Evolutionary conservation across 2,113 vertebrate genomes (phyloP).

Genomic region (Nothocercus nigrocapillus): DNA sequence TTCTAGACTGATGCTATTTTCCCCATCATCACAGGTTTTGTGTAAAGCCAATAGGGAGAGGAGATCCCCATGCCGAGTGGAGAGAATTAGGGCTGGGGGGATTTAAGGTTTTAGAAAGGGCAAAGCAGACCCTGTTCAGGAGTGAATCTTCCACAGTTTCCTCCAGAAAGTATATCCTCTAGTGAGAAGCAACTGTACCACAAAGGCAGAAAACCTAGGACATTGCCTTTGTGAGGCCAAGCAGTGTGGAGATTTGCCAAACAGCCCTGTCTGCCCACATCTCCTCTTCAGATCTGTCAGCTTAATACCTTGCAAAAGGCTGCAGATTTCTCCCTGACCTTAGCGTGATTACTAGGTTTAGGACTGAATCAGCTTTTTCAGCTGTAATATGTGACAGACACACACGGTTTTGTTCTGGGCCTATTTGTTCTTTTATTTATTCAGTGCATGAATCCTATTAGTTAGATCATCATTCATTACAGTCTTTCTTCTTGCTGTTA

Average conservation of each 20-base stretch:
- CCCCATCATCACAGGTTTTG: neutral
- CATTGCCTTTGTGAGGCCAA: neutral
- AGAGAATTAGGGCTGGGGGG: neutral
- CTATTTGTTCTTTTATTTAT: conserved; percentile 47
- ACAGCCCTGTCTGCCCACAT: neutral
- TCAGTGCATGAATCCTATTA: conserved; percentile 12
- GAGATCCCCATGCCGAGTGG: neutral
- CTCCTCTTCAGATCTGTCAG: neutral
- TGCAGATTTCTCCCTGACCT: neutral
- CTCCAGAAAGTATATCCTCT: neutral
- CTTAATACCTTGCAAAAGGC: conserved; percentile 4
- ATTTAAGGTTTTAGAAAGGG: neutral
- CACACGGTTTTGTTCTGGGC: conserved; percentile 33
- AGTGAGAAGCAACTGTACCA: neutral
- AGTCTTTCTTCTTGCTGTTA: neutral
- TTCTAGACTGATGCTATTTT: neutral
- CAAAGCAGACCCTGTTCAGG: neutral
- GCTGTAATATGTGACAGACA: neutral
- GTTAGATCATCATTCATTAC: conserved; percentile 21
- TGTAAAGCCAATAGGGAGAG: neutral
- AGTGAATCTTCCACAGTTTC: neutral
- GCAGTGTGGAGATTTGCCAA: neutral
- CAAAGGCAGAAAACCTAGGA: neutral
- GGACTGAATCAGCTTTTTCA: conserved; percentile 30
- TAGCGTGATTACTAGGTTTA: conserved; percentile 40